Conservation (phyloP, 2,888 invertebrate species). For the Terebella lapidaria region DNA sequence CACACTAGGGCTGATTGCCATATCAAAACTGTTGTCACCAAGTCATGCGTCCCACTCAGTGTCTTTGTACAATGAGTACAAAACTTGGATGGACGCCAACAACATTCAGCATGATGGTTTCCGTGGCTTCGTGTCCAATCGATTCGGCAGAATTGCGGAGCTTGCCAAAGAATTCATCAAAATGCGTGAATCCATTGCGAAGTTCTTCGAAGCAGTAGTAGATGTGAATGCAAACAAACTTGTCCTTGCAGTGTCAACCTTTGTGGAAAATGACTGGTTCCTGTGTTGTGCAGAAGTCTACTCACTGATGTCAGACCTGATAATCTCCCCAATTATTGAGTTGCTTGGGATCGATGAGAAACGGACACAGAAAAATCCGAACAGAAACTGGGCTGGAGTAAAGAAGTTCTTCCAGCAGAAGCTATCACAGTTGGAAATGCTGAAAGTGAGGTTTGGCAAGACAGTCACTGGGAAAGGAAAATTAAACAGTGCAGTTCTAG, state of each 20-base stretch:
- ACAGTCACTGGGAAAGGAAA: not conserved
- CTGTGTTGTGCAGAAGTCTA: not conserved
- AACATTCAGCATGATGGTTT: not conserved
- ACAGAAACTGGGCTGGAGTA: not conserved
- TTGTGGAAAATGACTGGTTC: slow-evolving; percentile 2
- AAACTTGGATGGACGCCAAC: slow-evolving; percentile 1
- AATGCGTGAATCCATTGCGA: not conserved
- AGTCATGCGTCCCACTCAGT: slow-evolving; percentile 2
- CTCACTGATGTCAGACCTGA: not conserved
- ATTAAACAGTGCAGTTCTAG: not conserved
- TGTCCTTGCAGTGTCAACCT: slow-evolving; percentile 1
- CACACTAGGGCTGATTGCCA: slow-evolving; percentile 2
- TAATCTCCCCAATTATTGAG: slow-evolving; percentile 1
- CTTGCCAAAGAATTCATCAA: not conserved
- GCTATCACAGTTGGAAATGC: not conserved
- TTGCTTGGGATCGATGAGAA: not conserved
- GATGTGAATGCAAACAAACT: not conserved
- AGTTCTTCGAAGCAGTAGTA: not conserved
- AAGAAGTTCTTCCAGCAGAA: not conserved
- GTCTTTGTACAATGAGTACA: slow-evolving; percentile 3
- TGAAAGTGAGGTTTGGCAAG: not conserved
- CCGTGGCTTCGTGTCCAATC: not conserved
- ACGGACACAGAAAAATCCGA: not conserved
- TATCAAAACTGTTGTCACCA: not conserved
- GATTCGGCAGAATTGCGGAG: not conserved